phyloP scores from a whole-genome alignment of 2,797 vertebrate species.

The Onychomys arenicola region DNA sequence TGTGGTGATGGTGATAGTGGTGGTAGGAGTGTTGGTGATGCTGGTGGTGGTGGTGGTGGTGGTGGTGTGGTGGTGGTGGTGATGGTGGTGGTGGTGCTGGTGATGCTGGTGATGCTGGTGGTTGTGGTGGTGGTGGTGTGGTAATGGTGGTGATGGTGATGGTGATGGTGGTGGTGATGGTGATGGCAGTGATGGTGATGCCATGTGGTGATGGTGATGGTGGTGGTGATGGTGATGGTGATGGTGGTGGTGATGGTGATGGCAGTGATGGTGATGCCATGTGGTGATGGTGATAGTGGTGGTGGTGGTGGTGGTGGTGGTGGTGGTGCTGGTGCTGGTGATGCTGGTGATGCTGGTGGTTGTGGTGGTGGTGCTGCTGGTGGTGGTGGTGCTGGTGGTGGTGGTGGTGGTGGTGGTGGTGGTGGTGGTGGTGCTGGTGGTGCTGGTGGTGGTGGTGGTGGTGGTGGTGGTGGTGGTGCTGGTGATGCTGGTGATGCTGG shows the following conservation, averaged over 20 bases:
- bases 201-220: rapidly evolving
- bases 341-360: too few relatives aligned
- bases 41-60: too few relatives aligned
- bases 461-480: neutral
- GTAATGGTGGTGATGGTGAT: rapidly evolving
- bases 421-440: neutral
- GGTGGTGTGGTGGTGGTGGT: too few relatives aligned
- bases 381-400: neutral
- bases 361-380: neutral
- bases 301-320: rapidly evolving
- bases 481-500: neutral
- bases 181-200: neutral
- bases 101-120: too few relatives aligned
- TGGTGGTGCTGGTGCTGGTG: rapidly evolving
- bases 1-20: rapidly evolving
- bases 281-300: rapidly evolving
- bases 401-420: neutral
- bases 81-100: too few relatives aligned
- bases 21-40: neutral
- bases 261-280: neutral
- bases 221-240: neutral
- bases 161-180: neutral
- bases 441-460: rapidly evolving
- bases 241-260: neutral
- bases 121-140: neutral